Evolutionary conservation across 1,140 invertebrate genomes (phyloP).

Genomic region (Drosophila gunungcola): DNA sequence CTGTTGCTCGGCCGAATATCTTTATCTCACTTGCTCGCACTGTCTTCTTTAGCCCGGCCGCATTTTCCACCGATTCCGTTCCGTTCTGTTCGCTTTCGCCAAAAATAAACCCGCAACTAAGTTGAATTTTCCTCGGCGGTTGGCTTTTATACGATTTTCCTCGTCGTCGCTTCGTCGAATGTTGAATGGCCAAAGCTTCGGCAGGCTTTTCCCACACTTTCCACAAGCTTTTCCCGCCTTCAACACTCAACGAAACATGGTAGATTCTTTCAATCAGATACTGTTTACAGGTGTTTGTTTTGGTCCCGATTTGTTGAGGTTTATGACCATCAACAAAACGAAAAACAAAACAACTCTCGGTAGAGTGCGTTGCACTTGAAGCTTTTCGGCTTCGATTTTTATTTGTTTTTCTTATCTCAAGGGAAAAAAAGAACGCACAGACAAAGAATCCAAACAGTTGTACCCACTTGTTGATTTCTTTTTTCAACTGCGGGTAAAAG

Average conservation of each 20-base stretch:
- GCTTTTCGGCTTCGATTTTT: conserved; percentile 17
- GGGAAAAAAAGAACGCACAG: neutral
- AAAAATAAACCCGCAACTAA: conserved; percentile 73
- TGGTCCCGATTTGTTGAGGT: conserved; percentile 45
- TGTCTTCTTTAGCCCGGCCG: conserved; percentile 7
- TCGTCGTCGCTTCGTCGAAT: conserved; percentile 59
- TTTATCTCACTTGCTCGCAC: conserved; percentile 41
- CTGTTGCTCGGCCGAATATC: conserved; percentile 39
- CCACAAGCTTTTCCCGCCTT: conserved; percentile 58
- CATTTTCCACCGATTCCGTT: conserved; percentile 21
- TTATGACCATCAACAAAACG: conserved; percentile 13
- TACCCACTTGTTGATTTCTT: conserved; percentile 48
- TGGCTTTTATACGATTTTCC: conserved; percentile 73
- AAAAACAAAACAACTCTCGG: neutral
- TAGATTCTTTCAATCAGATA: conserved; percentile 48
- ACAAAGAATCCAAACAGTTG: conserved; percentile 13
- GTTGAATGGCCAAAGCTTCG: conserved; percentile 52
- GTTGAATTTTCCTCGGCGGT: conserved; percentile 57
- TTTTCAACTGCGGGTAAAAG: conserved; percentile 16
- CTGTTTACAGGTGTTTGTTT: conserved; percentile 81
- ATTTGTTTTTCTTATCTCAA: conserved; percentile 16
- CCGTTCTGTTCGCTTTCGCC: conserved; percentile 42
- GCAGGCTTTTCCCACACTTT: conserved; percentile 53
- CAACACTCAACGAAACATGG: conserved; percentile 48
- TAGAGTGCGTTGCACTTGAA: conserved; percentile 31